Conservation (phyloP, 2,888 invertebrate genomes). For the Hybos culiciformis region DNA sequence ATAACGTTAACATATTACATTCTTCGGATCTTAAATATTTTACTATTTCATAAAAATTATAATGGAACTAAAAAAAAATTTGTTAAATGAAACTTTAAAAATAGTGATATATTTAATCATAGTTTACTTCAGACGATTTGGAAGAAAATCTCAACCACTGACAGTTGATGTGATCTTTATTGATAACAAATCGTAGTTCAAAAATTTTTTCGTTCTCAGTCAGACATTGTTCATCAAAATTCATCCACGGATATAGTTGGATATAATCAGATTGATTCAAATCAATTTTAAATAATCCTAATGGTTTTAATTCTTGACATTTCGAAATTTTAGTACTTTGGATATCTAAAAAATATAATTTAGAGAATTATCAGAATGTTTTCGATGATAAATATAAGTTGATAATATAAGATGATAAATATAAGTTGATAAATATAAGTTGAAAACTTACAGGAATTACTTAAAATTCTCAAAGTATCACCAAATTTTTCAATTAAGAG, state of each 20-base stretch:
- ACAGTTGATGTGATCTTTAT: slow-evolving; percentile 13
- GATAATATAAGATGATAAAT: too few species aligned
- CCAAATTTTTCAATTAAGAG: slow-evolving; percentile 45
- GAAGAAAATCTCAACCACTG: slow-evolving; percentile 16
- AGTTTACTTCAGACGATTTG: too few species aligned
- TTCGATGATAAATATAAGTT: too few species aligned
- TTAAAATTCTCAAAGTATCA: slow-evolving; percentile 32
- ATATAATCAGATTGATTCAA: slow-evolving; percentile 23
- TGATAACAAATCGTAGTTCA: slow-evolving; percentile 7
- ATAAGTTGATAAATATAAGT: too few species aligned
- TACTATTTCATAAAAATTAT: neutral
- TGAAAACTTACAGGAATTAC: slow-evolving; percentile 38
- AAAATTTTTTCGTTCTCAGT: slow-evolving; percentile 11
- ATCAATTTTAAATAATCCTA: slow-evolving; percentile 40
- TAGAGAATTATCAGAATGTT: too few species aligned
- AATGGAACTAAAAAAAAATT: too few species aligned
- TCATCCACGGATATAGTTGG: slow-evolving; percentile 27
- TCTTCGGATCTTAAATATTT: too few species aligned
- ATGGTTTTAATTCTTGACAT: slow-evolving; percentile 49
- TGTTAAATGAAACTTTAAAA: too few species aligned
- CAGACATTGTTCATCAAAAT: slow-evolving; percentile 6
- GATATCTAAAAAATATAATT: slow-evolving; percentile 8
- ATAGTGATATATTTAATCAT: too few species aligned
- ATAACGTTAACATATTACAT: too few species aligned
- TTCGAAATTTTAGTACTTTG: slow-evolving; percentile 19